Base-by-base conservation (phyloP, 2,888 invertebrate genomes). In the Cerastis rubricosa region DNA sequence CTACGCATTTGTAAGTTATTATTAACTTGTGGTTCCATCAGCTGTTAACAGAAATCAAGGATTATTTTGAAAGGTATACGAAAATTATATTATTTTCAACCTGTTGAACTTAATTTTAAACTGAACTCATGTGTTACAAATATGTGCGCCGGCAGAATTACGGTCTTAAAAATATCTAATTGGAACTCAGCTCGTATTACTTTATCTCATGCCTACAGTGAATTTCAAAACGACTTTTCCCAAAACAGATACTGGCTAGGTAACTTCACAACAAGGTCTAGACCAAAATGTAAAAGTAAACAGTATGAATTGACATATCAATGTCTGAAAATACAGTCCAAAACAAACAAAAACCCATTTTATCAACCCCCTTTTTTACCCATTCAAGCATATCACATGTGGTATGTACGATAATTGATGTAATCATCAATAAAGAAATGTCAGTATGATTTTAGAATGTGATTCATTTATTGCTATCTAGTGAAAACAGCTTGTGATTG, bases 1-100 rank as follows among this genome's bases (percentile, higher is more conserved):
- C 95, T 95, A 92, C 95, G 95, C 94, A 94, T 91, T 93, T 91
- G 89, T 89, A 91, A 92, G 92, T 94, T 94, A 94, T 92, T 93
- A 94, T 92, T 94, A 94, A 93, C 94, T 91, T 91, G 89, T 91
- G 89, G 91, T 92, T 91, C 85, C 84, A 89, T 90, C 87, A 78
- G 80, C 85, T 86, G 86, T 78, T 88, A 82, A 45, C 51, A 74
- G 80, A 77, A 68, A 76, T 75, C 76, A 76, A 78, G 78, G 78
- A 64, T 74, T 67, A 47, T 69, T n/a, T 61, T 49, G 17, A 43
- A 51, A 74, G 71, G 57, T 70, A 70, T 40, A 74, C 49, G 65
- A 19, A 72, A 70, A 54, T 29, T 19, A 17, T 29, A 4, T 47
- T 22, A 47, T 59, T 25, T 40, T 54, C 59, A 67, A 72, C 74